A percentile compares a stretch with the other conserved stretches of the same genome.
phyloP scores from a whole-genome alignment of 2,113 vertebrate genomes.

The Chionis minor region DNA sequence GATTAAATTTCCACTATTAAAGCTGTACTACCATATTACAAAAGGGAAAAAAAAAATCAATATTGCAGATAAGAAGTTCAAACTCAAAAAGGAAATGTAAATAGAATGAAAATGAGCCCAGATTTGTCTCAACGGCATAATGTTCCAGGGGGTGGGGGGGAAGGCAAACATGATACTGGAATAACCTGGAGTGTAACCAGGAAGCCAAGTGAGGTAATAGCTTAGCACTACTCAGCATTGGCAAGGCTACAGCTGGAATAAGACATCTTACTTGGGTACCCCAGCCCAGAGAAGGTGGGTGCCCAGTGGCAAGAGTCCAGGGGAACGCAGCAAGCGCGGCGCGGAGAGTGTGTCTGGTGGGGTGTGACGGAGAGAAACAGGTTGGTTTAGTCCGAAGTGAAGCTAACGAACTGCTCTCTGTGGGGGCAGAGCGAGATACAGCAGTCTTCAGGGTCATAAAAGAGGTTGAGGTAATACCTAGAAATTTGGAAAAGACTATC shows the following conservation, averaged over 20 bases:
- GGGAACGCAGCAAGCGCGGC: fast-evolving
- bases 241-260: background rate
- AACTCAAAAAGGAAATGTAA: background rate
- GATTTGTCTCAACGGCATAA: background rate
- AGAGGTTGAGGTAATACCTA: background rate
- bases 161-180: background rate
- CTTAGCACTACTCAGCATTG: background rate
- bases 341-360: background rate
- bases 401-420: background rate
- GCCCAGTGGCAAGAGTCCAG: background rate
- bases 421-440: background rate
- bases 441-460: background rate
- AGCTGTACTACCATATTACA: background rate
- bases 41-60: background rate
- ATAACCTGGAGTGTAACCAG: background rate
- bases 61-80: background rate
- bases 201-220: background rate
- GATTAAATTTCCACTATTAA: background rate
- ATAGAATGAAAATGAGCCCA: background rate
- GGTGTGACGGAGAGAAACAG: background rate
- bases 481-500: background rate
- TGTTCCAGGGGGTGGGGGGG: too few relatives aligned
- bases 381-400: background rate
- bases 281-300: background rate
- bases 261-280: background rate